A percentile compares a stretch with the other conserved stretches of the same genome.
Conservation (phyloP, 1,140 invertebrate species). For the Aphelenchoides besseyi region DNA sequence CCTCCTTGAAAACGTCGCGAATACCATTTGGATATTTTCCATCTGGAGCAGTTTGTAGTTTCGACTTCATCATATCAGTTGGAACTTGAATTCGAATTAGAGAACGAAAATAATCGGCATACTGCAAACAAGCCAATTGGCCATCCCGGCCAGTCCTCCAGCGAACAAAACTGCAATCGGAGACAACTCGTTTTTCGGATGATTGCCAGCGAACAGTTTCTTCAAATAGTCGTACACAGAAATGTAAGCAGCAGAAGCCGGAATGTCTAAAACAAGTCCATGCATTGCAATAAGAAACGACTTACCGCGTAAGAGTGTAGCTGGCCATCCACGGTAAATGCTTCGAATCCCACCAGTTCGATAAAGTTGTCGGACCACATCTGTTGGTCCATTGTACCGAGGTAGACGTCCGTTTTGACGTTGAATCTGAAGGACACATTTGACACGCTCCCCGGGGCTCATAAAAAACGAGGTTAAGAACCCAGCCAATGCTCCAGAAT, state of each 20-base stretch:
- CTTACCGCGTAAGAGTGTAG: conserved; percentile 80
- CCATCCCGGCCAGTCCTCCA: conserved; percentile 89
- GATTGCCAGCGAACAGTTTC: conserved; percentile 69
- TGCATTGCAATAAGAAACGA: conserved; percentile 2
- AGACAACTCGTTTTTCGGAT: conserved; percentile 69
- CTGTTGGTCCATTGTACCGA: conserved; percentile 85
- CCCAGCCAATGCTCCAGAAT: conserved; percentile 86
- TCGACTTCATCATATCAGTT: conserved; percentile 78
- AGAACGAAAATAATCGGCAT: conserved; percentile 79
- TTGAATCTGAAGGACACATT: conserved; percentile 71
- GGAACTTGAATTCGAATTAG: neutral
- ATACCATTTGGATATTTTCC: conserved; percentile 81
- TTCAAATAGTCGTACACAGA: conserved; percentile 89
- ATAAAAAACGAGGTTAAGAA: conserved; percentile 89
- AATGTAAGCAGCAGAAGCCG: conserved; percentile 93
- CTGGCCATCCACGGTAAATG: conserved; percentile 88
- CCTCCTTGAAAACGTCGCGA: conserved; percentile 74
- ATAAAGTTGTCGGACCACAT: conserved; percentile 84
- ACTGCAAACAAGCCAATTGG: conserved; percentile 89
- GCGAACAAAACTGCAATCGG: conserved; percentile 75
- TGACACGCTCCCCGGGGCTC: conserved; percentile 95
- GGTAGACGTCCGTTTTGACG: conserved; percentile 63
- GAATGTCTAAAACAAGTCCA: conserved; percentile 74
- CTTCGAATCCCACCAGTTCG: conserved; percentile 80
- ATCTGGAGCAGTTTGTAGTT: conserved; percentile 84